Percentiles rank a stretch among this genome's conserved stretches.
phyloP scores from a whole-genome alignment of 35 echinoderm and acorn worm species.

The Acanthaster planci region DNA sequence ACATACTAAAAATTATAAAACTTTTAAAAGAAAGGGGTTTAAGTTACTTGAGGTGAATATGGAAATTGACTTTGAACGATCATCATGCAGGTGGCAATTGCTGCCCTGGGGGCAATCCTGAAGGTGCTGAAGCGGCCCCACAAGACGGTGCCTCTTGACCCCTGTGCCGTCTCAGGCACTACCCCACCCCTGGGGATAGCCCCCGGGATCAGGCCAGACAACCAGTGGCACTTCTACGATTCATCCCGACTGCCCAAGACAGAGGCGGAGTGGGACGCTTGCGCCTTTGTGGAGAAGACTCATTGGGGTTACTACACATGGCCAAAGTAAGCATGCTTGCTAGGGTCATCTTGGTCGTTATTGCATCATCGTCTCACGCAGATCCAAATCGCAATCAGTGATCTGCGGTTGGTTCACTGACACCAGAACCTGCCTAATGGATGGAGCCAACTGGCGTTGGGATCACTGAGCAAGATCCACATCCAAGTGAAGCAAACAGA shows the following conservation, averaged over 20 bases:
- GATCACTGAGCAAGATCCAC: too few relatives aligned
- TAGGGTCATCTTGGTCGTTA: too few relatives aligned
- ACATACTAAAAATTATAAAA: too few relatives aligned
- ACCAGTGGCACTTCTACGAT: constrained; percentile 82
- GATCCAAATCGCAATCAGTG: too few relatives aligned
- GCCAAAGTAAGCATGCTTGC: constrained; percentile 78
- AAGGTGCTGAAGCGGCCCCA: constrained; percentile 82
- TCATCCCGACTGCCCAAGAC: constrained; percentile 52
- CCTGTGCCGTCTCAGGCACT: constrained; percentile 47
- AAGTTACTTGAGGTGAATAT: too few relatives aligned
- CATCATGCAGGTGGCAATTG: constrained; percentile 65
- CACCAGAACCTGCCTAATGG: too few relatives aligned
- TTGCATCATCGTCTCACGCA: too few relatives aligned
- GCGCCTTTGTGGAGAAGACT: constrained; percentile 90
- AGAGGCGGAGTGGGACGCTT: constrained; percentile 79
- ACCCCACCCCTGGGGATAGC: constrained; percentile 28
- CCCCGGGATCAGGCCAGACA: constrained; percentile 82
- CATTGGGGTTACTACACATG: constrained; percentile 95
- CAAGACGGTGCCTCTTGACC: constrained; percentile 73
- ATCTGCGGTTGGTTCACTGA: too few relatives aligned
- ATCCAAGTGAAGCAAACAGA: too few relatives aligned
- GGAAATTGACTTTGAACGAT: too few relatives aligned
- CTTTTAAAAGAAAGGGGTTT: background rate
- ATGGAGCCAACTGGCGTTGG: too few relatives aligned
- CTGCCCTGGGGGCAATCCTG: constrained; percentile 74